Conservation (phyloP, 2,797 vertebrate species). For the Characodon lateralis region DNA sequence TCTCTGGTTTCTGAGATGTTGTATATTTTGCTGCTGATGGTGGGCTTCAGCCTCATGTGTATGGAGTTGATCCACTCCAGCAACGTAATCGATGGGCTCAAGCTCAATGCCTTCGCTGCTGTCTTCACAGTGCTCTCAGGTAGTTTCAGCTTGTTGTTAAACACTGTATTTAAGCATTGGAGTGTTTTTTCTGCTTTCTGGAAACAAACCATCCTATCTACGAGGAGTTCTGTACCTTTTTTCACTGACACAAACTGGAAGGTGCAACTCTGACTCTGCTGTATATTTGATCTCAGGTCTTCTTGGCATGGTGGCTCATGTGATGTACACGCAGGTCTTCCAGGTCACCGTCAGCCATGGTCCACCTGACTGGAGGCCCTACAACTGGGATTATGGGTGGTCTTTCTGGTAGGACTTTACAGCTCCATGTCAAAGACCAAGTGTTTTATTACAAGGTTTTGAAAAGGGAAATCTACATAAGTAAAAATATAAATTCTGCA, state of each 20-base stretch:
- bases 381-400: conserved; percentile 92
- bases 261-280: not conserved
- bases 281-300: conserved; percentile 81
- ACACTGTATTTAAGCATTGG: not conserved
- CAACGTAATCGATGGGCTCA: conserved; percentile 93
- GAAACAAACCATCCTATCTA: not conserved
- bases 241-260: not conserved
- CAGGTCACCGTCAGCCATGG: conserved; percentile 90
- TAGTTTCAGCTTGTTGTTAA: conserved; percentile 35
- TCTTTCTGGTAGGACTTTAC: conserved; percentile 86
- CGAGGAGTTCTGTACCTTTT: not conserved
- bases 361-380: conserved; percentile 90
- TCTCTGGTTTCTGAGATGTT: conserved; percentile 94
- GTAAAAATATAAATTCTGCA: conserved; percentile 1
- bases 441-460: not conserved
- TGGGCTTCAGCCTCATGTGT: conserved; percentile 98
- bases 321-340: conserved; percentile 93
- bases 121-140: conserved; percentile 98
- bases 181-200: not conserved
- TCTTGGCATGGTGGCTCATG: conserved; percentile 91
- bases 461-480: not conserved
- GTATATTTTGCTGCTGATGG: conserved; percentile 91
- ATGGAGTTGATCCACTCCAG: conserved; percentile 92
- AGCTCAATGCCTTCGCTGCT: conserved; percentile 95
- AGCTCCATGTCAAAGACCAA: not conserved